phyloP scores from a whole-genome alignment of 2,113 vertebrate species.

The Silurus meridionalis region DNA sequence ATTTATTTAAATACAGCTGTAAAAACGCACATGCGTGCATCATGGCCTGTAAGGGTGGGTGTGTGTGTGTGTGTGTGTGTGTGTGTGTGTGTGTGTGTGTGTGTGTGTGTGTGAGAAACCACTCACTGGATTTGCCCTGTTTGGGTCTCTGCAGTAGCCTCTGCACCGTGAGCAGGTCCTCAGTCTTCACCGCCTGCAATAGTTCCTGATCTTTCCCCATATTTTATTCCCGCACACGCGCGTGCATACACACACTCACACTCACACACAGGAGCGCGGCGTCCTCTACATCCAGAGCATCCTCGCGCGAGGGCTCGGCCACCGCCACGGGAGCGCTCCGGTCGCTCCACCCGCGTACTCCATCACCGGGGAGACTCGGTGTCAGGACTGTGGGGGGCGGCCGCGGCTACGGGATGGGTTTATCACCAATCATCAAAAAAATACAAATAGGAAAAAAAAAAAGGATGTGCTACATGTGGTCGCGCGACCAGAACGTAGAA shows the following conservation, averaged over 20 bases:
- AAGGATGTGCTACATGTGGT: background rate
- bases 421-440: background rate
- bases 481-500: background rate
- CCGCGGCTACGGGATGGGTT: background rate
- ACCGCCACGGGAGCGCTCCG: conserved; percentile 23
- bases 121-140: conserved; percentile 95
- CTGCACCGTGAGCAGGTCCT: conserved; percentile 90
- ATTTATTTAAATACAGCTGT: background rate
- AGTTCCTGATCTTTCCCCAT: conserved; percentile 98
- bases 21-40: background rate
- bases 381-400: background rate
- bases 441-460: background rate
- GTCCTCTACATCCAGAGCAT: conserved; percentile 54
- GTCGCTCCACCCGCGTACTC: conserved; percentile 37
- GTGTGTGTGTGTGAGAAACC: conserved; percentile 24
- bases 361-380: conserved; percentile 30
- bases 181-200: conserved; percentile 94
- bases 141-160: conserved; percentile 93
- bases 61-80: conserved; percentile 40
- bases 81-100: conserved; percentile 43
- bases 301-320: conserved; percentile 29
- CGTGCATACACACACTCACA: conserved; percentile 55
- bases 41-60: background rate
- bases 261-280: conserved; percentile 53
- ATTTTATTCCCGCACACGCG: conserved; percentile 65